These are phyloP conservation scores for Ditylenchus dipsaci DNA, from an alignment of 1,140 invertebrate species.

Conservation along the genomic window DNA sequence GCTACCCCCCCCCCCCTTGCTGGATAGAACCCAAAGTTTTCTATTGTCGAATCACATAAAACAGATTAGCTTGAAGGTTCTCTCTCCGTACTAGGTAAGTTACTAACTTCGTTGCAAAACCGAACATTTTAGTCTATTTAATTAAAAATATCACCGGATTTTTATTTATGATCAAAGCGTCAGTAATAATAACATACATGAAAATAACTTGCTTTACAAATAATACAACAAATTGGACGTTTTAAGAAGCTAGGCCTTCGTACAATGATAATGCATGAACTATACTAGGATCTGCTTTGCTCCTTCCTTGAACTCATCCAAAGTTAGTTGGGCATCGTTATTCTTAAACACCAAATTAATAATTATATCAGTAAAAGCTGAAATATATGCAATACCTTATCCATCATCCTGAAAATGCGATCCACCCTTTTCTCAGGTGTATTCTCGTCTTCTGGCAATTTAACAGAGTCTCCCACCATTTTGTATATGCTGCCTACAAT, in stretches of 20 bases:
- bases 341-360: slow-evolving; percentile 70
- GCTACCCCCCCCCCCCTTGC: too few relatives aligned
- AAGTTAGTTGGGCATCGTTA: slow-evolving; percentile 88
- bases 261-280: slow-evolving; percentile 74
- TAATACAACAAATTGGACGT: not conserved
- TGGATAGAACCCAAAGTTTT: too few relatives aligned
- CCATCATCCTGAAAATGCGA: slow-evolving; percentile 96
- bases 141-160: not conserved
- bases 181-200: not conserved
- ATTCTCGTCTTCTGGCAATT: slow-evolving; percentile 68
- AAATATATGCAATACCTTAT: slow-evolving; percentile 65
- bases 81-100: too few relatives aligned
- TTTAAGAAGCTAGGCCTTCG: slow-evolving; percentile 50
- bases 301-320: slow-evolving; percentile 96
- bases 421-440: slow-evolving; percentile 90
- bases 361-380: not conserved
- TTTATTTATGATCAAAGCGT: not conserved
- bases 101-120: too few relatives aligned
- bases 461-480: slow-evolving; percentile 72
- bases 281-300: slow-evolving; percentile 95
- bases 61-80: too few relatives aligned
- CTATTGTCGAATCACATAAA: too few relatives aligned
- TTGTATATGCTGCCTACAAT: slow-evolving; percentile 98
- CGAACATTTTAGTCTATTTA: too few relatives aligned
- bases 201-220: not conserved